phyloP scores from a whole-genome alignment of 2,113 vertebrate species.

The Peromyscus polionotus region DNA sequence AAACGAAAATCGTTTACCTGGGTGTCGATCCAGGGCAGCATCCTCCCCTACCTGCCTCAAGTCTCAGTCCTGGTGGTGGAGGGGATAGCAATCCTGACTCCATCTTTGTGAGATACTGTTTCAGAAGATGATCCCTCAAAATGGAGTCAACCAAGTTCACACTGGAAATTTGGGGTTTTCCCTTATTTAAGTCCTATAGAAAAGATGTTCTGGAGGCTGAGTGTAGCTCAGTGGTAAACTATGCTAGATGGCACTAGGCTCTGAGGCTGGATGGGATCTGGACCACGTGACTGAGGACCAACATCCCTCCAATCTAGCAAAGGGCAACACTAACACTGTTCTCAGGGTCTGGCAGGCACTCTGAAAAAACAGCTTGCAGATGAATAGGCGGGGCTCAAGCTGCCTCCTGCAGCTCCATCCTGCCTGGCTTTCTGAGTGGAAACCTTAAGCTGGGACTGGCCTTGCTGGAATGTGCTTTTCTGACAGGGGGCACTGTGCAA shows the following conservation, averaged over 20 bases:
- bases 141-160: background rate
- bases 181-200: background rate
- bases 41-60: accelerated
- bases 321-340: background rate
- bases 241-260: background rate
- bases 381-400: background rate
- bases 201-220: background rate
- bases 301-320: background rate
- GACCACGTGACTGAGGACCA: background rate
- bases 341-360: background rate
- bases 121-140: background rate
- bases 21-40: background rate
- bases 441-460: background rate
- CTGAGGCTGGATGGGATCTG: background rate
- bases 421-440: background rate
- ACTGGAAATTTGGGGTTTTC: accelerated
- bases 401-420: background rate
- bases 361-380: background rate
- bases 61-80: background rate
- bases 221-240: background rate
- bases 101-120: background rate
- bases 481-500: background rate
- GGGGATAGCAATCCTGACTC: background rate
- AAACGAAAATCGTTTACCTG: background rate
- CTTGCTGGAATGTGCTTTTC: background rate